These are phyloP conservation scores for Crotalus horridus DNA, from an alignment of 2,113 vertebrate genomes.

Conservation along the genomic window DNA sequence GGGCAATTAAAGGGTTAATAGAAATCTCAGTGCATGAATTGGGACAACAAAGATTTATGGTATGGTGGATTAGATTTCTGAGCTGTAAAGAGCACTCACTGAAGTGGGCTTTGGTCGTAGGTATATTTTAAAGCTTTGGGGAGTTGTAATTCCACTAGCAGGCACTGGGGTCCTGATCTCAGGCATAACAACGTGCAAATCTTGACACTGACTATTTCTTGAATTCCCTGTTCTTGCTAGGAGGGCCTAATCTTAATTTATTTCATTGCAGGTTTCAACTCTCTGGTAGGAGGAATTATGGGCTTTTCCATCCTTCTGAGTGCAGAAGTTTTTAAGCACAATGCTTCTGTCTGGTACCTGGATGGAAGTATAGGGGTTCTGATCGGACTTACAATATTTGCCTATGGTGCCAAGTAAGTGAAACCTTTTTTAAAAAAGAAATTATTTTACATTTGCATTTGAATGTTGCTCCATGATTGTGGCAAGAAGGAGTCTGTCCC, in stretches of 20 bases:
- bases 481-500: background rate
- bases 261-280: slow-evolving; percentile 86
- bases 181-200: background rate
- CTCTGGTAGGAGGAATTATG: slow-evolving; percentile 92
- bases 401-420: slow-evolving; percentile 94
- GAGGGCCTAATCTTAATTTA: background rate
- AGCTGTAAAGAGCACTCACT: background rate
- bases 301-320: slow-evolving; percentile 97
- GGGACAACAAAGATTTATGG: background rate
- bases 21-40: background rate
- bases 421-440: background rate
- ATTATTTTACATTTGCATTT: background rate
- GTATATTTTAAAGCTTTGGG: background rate
- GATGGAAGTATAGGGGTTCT: slow-evolving; percentile 91
- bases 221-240: background rate
- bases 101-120: background rate
- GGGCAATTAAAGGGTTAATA: background rate
- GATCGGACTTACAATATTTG: slow-evolving; percentile 92
- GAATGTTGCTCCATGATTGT: background rate
- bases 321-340: slow-evolving; percentile 90
- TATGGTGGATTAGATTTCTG: background rate
- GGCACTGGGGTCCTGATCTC: background rate
- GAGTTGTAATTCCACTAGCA: background rate
- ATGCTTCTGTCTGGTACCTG: slow-evolving; percentile 88
- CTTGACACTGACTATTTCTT: background rate